Evolutionary conservation across 2,113 vertebrate genomes (phyloP), one percentile per base, ranked within the genome.

Genomic region (Heloderma charlesbogerti): DNA sequence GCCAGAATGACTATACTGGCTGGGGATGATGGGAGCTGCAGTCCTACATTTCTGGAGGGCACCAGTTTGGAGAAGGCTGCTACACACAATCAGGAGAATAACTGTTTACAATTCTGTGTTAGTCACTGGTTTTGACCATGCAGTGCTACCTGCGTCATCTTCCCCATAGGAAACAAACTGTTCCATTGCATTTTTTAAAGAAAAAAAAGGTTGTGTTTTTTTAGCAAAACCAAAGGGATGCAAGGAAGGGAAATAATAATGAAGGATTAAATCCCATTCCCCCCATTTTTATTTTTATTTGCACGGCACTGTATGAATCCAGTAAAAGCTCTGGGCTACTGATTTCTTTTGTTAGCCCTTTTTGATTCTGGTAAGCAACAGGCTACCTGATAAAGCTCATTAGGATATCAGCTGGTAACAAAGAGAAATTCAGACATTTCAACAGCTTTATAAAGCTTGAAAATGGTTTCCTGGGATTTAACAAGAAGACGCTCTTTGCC

Each of bases 401-500:
- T 7, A 82, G 6, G 66, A 77, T 78, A 10, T 66, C 40, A 77
- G 45, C 22, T 78, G 43, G 43, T 37, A 90, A 67, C 34, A 77
- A 40, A 51, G 20, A 90, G 57, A 79, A 78, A 48, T 80, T 66
- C 29, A 69, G 43, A 66, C 3, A 69, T 6, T 75, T 57, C 4
- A 0, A n/a, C 15, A 80, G 37, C 34, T 13, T 54, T 72, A 1
- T 9, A 54, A 25, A 77, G 12, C 80, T 87, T 1, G 34, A 63
- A 92, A 91, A 18, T 83, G 2, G 2, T 88, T 88, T 94, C n/a
- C 57, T 90, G 74, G 92, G 77, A 67, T 1, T 74, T 10, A 10
- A 31, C 43, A 22, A 77, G 22, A 12, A 67, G 22, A 12, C 51
- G 40, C 72, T 77, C 34, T 3, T 37, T 77, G 34, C 69, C 60